Evolutionary conservation across 2,888 invertebrate species (phyloP), one percentile per base, ranked within the genome.

Genomic region (Deilephila elpenor): DNA sequence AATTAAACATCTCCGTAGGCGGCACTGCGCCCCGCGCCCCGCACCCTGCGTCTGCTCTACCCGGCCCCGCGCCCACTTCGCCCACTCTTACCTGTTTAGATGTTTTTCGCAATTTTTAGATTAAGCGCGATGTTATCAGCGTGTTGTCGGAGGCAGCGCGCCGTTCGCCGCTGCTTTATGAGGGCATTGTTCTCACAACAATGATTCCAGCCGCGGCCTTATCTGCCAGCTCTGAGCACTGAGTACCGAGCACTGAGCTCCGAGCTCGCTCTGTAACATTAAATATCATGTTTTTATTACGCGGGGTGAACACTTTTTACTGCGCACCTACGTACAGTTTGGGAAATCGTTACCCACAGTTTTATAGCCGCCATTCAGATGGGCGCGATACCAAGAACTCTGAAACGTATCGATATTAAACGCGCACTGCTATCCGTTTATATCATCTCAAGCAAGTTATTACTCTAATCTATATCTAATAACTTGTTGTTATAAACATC

Each of bases 1-100:
- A 74, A 76, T 76, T 71, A 76, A 70, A 71, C 59, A 72, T 64
- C 20, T 71, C 20, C 11, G 71, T 71, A 59, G 71, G 71, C 51
- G 71, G 71, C 25, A 67, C 64, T 19, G 29, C 51, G 17, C 53
- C 53, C 70, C 56, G 17, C 20, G 0, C 32, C 59, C 25, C 29
- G 19, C n/a, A 5, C 34, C 37, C 20, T 20, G 44, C 20, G 3
- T 25, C 44, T 25, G 11, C 25, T 20, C 25, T n/a, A 7, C 11
- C 29, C 17, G 14, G 32, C 5, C 8, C 34, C 32, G n/a, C 14
- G 59, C 70, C 34, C 11, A n/a, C 59, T 11, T 32, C 34, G 32
- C 34, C 61, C 19, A 32, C 59, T 71, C 59, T 59, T 71, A 71
- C 71, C 53, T 71, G 53, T 71, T 70, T 53, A 70, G 53, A 71